These are phyloP conservation scores for Dryadula phaetusa DNA, from an alignment of 2,888 invertebrate genomes.

Conservation along the genomic window DNA sequence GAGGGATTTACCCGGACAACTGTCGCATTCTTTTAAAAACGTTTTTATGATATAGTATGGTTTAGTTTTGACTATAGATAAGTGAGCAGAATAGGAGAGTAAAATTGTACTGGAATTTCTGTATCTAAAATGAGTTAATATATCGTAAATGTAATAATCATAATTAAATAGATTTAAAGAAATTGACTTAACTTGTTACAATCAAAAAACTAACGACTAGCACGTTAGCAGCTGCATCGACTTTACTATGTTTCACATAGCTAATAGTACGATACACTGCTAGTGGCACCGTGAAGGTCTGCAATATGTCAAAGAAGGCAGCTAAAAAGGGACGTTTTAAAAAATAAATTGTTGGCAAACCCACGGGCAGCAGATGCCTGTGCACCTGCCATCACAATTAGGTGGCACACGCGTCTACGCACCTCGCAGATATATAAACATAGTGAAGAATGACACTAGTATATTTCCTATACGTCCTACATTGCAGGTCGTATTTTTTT, in stretches of 20 bases:
- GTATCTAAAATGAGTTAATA: neutral
- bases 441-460: slow-evolving; percentile 15
- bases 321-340: slow-evolving; percentile 55
- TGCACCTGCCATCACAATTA: slow-evolving; percentile 78
- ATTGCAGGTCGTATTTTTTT: neutral
- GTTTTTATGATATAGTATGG: slow-evolving; percentile 50
- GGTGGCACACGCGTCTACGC: slow-evolving; percentile 70
- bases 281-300: slow-evolving; percentile 53
- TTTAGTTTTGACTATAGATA: slow-evolving; percentile 46
- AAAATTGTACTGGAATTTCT: neutral
- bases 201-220: neutral
- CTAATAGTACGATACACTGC: slow-evolving; percentile 60
- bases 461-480: neutral
- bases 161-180: slow-evolving; percentile 2
- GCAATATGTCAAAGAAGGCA: slow-evolving; percentile 54
- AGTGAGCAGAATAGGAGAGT: slow-evolving; percentile 2
- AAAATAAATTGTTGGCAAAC: slow-evolving; percentile 64
- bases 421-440: slow-evolving; percentile 49
- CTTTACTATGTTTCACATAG: slow-evolving; percentile 45
- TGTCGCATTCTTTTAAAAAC: slow-evolving; percentile 60
- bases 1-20: slow-evolving; percentile 63
- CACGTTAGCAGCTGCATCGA: slow-evolving; percentile 32
- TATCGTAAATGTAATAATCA: neutral
- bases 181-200: neutral
- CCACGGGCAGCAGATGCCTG: slow-evolving; percentile 76